Base-by-base conservation (phyloP, 2,113 vertebrate species). In the Microcebus griseorufus region DNA sequence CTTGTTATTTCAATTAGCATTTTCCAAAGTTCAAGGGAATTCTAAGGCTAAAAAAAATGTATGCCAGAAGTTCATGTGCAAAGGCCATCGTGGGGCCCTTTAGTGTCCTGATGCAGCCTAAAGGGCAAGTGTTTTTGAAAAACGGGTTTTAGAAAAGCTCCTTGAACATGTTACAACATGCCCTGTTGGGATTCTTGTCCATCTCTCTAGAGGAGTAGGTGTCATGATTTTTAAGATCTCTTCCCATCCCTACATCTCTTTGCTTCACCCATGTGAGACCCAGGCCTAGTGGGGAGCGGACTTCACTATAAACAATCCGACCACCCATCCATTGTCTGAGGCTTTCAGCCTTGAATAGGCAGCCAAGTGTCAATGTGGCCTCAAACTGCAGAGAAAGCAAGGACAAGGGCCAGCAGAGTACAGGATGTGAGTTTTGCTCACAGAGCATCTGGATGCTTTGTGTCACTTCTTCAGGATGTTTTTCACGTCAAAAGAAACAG, bases 1-100 rank as follows among this genome's bases (percentile, higher is more conserved):
- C 53, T 75, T 85, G 65, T 90, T 90, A 70, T 97, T 97, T 95
- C 87, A 97, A 93, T 93, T 20, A 94, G 89, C 64, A 62, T 90
- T 80, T 89, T 65, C 62, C 39, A 73, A 79, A 81, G 93, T 86
- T 82, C 72, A 64, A 93, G 78, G 62, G n/a, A 72, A 37, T 88
- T 88, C 65, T 85, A 78, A 93, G 89, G n/a, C 79, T 51, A 42
- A 48, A 75, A 81, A 81, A 23, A 17, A 9, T n/a, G 39, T 18
- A 37, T 37, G 48, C 55, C 34, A 78, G 55, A n/a, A 90, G 51
- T 51, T 82, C 62, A 53, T 14, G 17, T 29, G 64, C 83, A 90
- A n/a, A 83, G 48, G 37, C 80, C 55, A 32, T 58, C 14, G 4
- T n/a, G 42, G 14, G 58, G 20, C 32, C 12, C 32, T 90, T 75